These are phyloP conservation scores for Diadema setosum DNA, from an alignment of 35 echinoderm and acorn worm genomes.

Conservation along the genomic window DNA sequence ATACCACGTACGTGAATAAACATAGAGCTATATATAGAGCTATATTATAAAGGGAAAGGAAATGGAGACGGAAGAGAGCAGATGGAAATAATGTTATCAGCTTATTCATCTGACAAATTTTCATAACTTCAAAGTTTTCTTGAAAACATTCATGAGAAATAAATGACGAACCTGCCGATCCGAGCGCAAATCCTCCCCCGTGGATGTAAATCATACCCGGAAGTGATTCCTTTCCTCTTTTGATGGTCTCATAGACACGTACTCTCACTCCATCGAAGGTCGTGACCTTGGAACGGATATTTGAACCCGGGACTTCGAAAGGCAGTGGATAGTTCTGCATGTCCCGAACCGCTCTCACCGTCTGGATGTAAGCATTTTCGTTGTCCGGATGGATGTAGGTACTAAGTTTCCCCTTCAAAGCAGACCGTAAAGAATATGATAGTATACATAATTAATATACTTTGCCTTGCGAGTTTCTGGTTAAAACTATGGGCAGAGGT, in stretches of 20 bases:
- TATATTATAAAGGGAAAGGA: too few species aligned
- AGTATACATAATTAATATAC: too few species aligned
- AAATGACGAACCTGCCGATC: slow-evolving; percentile 68
- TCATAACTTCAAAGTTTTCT: too few species aligned
- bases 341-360: background rate
- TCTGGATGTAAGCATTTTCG: background rate
- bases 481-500: too few species aligned
- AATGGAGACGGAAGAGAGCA: too few species aligned
- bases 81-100: too few species aligned
- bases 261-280: slow-evolving; percentile 70
- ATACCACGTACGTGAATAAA: too few species aligned
- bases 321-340: background rate
- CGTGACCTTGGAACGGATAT: slow-evolving; percentile 64
- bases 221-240: background rate
- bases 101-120: too few species aligned
- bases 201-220: slow-evolving; percentile 77
- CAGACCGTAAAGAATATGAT: too few species aligned
- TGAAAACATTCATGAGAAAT: too few species aligned
- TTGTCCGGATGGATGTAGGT: background rate
- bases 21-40: too few species aligned
- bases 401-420: background rate
- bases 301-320: slow-evolving; percentile 22
- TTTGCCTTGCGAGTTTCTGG: too few species aligned
- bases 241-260: slow-evolving; percentile 66
- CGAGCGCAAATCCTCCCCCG: slow-evolving; percentile 64